Percentiles rank a stretch among this genome's conserved stretches.
Conservation (phyloP, 64 coral and sea anemone genomes). For the Porites lutea region DNA sequence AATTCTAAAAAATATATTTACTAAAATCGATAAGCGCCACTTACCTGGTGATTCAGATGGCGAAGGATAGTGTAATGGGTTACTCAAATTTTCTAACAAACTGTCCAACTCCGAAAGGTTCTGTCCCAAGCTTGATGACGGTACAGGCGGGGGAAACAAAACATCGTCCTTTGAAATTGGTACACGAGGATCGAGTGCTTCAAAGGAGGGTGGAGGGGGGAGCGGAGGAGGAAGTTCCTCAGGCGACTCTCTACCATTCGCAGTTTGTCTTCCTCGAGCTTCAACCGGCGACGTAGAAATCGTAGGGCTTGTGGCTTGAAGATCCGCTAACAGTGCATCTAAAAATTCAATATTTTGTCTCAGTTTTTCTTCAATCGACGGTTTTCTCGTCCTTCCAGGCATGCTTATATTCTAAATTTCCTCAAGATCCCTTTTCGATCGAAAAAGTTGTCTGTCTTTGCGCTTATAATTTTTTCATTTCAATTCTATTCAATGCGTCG, state of each 20-base stretch:
- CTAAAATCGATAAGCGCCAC: no score
- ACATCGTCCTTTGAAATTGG: constrained; percentile 45
- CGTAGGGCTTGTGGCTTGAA: constrained; percentile 90
- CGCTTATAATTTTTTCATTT: not conserved
- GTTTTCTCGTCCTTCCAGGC: constrained; percentile 87
- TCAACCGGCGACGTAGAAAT: constrained; percentile 44
- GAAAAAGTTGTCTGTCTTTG: not conserved
- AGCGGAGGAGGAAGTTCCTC: constrained; percentile 79
- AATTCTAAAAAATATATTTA: no score
- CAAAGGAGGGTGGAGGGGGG: constrained; percentile 87
- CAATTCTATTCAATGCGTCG: not conserved
- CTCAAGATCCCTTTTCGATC: not conserved
- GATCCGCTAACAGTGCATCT: constrained; percentile 97
- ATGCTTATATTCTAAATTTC: constrained; percentile 22
- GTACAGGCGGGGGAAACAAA: constrained; percentile 61
- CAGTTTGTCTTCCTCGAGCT: not conserved
- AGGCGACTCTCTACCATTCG: constrained; percentile 80
- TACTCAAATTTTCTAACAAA: constrained; percentile 78
- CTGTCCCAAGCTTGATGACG: constrained; percentile 73
- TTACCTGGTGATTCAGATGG: constrained; percentile 42
- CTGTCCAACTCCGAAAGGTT: constrained; percentile 87
- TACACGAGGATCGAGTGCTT: constrained; percentile 68
- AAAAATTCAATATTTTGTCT: constrained; percentile 99
- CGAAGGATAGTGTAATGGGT: constrained; percentile 31
- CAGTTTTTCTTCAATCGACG: constrained; percentile 91